Evolutionary conservation across 2,888 invertebrate species (phyloP).

Genomic region (Nineta flava): DNA sequence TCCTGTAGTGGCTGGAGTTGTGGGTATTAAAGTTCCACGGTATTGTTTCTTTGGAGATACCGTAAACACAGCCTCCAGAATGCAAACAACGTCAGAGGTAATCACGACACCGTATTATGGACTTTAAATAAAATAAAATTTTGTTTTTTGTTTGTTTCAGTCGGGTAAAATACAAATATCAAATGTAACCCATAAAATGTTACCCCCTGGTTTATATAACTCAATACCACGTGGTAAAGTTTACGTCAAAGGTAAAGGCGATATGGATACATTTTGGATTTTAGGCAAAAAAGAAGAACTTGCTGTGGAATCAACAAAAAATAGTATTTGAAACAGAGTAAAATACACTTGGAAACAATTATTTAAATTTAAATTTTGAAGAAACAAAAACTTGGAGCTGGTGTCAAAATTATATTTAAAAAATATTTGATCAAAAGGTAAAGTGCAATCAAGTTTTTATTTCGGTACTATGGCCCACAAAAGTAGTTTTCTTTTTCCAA

Average conservation of each 20-base stretch:
- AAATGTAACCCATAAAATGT: constrained; percentile 45
- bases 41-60: constrained; percentile 86
- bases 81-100: constrained; percentile 57
- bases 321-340: too few relatives aligned
- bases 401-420: too few relatives aligned
- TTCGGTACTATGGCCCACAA: too few relatives aligned
- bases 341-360: not conserved
- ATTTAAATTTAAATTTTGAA: not conserved
- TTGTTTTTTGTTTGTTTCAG: constrained; percentile 25
- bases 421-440: too few relatives aligned
- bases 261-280: constrained; percentile 75
- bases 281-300: constrained; percentile 36
- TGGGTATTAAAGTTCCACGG: constrained; percentile 68
- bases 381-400: not conserved
- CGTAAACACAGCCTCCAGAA: constrained; percentile 80
- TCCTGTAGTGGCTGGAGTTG: constrained; percentile 74
- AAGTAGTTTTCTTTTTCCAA: too few relatives aligned
- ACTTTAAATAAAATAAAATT: constrained; percentile 1
- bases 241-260: constrained; percentile 78
- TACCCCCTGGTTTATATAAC: constrained; percentile 47
- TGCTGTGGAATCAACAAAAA: too few relatives aligned
- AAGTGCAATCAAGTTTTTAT: too few relatives aligned
- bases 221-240: constrained; percentile 57
- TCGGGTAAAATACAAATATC: constrained; percentile 65
- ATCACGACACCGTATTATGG: constrained; percentile 11